Percentiles rank a stretch among this genome's conserved stretches.
These are phyloP conservation scores for Umimayanthus kanabou DNA, from an alignment of 92 coral and sea anemone genomes.

Conservation along the genomic window DNA sequence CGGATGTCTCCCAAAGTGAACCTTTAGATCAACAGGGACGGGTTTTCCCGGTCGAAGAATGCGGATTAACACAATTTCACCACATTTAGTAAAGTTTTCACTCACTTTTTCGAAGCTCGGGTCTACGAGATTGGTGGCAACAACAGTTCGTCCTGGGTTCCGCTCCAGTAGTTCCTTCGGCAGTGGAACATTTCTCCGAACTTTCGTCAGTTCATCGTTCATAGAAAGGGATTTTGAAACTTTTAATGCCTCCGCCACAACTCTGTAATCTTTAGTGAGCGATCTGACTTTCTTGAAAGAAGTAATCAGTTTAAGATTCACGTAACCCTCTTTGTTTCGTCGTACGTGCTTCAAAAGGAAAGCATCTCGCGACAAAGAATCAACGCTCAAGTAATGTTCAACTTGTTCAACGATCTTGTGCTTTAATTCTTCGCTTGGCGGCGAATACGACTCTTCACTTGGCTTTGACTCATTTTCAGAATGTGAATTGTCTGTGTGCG, in stretches of 20 bases:
- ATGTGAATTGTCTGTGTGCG: slow-evolving; percentile 81
- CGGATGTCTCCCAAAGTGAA: slow-evolving; percentile 68
- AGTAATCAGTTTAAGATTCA: slow-evolving; percentile 91
- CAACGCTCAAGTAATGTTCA: slow-evolving; percentile 95
- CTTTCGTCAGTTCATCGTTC: slow-evolving; percentile 90
- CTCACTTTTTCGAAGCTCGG: slow-evolving; percentile 88
- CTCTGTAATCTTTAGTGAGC: slow-evolving; percentile 93
- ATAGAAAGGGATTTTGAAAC: slow-evolving; percentile 72
- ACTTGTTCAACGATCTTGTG: slow-evolving; percentile 86
- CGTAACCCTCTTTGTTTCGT: slow-evolving; percentile 97
- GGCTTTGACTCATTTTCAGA: slow-evolving; percentile 90
- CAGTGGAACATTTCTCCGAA: slow-evolving; percentile 70
- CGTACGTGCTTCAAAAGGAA: slow-evolving; percentile 97
- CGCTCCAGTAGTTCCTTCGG: slow-evolving; percentile 90
- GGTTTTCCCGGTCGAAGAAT: slow-evolving; percentile 90
- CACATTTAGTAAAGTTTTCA: slow-evolving; percentile 94
- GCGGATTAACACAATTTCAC: slow-evolving; percentile 92
- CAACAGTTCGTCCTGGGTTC: slow-evolving; percentile 94
- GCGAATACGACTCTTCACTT: slow-evolving; percentile 69
- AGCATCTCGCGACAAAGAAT: slow-evolving; percentile 91
- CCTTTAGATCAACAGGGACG: slow-evolving; percentile 86
- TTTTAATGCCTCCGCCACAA: slow-evolving; percentile 86
- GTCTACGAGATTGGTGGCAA: slow-evolving; percentile 76
- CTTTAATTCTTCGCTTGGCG: slow-evolving; percentile 88
- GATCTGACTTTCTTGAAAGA: slow-evolving; percentile 97